Percentiles rank a stretch among this genome's conserved stretches.
Evolutionary conservation across 2,888 invertebrate genomes (phyloP).

Genomic region (Hyposoter didymator): DNA sequence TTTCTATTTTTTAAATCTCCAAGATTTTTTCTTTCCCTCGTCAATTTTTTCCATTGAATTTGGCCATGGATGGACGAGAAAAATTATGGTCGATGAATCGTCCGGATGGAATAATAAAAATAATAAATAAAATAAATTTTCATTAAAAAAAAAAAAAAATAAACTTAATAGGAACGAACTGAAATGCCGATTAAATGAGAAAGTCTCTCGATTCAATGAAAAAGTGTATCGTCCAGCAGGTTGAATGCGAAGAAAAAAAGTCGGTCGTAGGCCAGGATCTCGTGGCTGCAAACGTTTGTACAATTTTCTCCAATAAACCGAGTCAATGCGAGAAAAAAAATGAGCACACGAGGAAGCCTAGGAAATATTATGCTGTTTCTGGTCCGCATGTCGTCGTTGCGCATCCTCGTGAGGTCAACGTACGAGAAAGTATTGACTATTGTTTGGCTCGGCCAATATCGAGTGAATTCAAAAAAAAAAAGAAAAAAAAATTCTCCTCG

Average conservation of each 20-base stretch:
- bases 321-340: conserved; percentile 35
- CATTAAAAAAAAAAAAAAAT: neutral
- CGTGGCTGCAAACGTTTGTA: conserved; percentile 16
- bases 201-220: neutral
- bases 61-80: neutral
- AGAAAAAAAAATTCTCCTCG: neutral
- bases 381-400: conserved; percentile 37
- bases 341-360: conserved; percentile 57
- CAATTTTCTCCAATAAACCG: conserved; percentile 19
- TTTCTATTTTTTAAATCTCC: neutral
- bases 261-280: conserved; percentile 35
- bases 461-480: neutral
- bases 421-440: conserved; percentile 50
- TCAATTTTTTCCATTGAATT: neutral
- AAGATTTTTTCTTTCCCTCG: neutral
- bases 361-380: conserved; percentile 25
- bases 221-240: neutral
- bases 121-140: neutral
- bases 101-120: neutral
- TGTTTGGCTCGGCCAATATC: conserved; percentile 11
- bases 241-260: conserved; percentile 30
- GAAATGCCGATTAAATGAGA: conserved; percentile 1
- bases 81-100: neutral
- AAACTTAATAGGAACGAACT: neutral
- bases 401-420: conserved; percentile 47